A percentile compares a stretch with the other conserved stretches of the same genome.
Conservation (phyloP, 2,797 vertebrate genomes). For the Enteromius treurensis region DNA sequence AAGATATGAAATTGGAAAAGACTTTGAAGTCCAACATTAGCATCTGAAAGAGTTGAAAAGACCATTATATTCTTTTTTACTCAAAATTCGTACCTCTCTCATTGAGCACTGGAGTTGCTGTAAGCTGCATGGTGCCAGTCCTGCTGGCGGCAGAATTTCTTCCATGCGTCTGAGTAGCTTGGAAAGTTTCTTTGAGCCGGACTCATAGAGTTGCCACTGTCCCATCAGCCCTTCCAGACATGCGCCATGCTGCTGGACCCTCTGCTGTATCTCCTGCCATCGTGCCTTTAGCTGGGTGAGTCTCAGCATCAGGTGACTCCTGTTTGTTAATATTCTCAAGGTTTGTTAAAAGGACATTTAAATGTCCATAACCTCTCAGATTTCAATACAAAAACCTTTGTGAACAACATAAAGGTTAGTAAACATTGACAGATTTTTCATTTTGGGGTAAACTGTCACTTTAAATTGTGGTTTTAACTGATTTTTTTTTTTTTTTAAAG, state of each 20-base stretch:
- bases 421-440: background rate
- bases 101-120: constrained; percentile 70
- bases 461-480: background rate
- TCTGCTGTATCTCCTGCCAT: constrained; percentile 76
- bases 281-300: constrained; percentile 72
- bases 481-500: background rate
- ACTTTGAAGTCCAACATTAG: background rate
- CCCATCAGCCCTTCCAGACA: constrained; percentile 66
- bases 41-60: background rate
- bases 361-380: background rate
- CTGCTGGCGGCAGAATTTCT: constrained; percentile 69
- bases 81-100: constrained; percentile 73
- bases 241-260: constrained; percentile 67
- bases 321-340: constrained; percentile 56
- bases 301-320: constrained; percentile 77
- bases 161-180: constrained; percentile 73
- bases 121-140: constrained; percentile 66
- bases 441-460: background rate
- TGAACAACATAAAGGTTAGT: background rate
- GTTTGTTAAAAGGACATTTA: background rate
- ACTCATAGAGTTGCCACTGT: constrained; percentile 75
- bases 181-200: constrained; percentile 69
- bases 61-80: background rate
- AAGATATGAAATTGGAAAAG: background rate
- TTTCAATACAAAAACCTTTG: background rate